phyloP scores from a whole-genome alignment of 2,797 vertebrate species.

The Hirundo rustica region DNA sequence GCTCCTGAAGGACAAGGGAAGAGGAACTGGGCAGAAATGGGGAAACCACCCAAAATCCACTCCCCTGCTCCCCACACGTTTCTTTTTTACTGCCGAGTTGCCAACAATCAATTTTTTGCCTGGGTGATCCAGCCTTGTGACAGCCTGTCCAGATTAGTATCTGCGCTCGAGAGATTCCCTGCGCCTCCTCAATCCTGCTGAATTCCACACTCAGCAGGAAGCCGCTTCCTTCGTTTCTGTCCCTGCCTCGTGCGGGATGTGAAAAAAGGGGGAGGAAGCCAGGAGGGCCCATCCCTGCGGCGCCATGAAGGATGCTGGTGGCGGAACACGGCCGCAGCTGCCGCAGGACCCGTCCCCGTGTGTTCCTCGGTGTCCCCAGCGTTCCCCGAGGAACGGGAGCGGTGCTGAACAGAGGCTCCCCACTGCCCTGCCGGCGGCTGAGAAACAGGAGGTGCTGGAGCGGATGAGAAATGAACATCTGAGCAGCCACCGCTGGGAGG shows the following conservation, averaged over 20 bases:
- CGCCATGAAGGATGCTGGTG: rapidly evolving
- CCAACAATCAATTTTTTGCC: not conserved
- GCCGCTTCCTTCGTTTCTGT: not conserved
- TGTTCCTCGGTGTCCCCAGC: too few relatives aligned
- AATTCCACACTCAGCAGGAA: not conserved
- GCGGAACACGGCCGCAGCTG: not conserved
- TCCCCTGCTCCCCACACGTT: not conserved
- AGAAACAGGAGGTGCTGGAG: not conserved
- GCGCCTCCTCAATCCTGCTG: not conserved
- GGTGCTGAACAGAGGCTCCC: not conserved
- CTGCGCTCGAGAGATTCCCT: not conserved
- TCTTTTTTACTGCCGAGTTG: not conserved
- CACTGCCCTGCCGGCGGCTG: not conserved
- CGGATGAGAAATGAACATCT: not conserved
- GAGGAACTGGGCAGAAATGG: not conserved
- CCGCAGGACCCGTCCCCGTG: not conserved
- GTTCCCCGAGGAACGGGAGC: too few relatives aligned
- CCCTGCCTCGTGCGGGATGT: not conserved
- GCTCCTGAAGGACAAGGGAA: not conserved
- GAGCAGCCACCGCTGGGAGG: not conserved
- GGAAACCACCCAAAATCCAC: not conserved
- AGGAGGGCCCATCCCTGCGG: not conserved
- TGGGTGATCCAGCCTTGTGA: not conserved
- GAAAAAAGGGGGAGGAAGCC: not conserved
- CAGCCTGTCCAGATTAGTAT: not conserved